phyloP scores from a whole-genome alignment of 2,113 vertebrate genomes.

The Balaeniceps rex region DNA sequence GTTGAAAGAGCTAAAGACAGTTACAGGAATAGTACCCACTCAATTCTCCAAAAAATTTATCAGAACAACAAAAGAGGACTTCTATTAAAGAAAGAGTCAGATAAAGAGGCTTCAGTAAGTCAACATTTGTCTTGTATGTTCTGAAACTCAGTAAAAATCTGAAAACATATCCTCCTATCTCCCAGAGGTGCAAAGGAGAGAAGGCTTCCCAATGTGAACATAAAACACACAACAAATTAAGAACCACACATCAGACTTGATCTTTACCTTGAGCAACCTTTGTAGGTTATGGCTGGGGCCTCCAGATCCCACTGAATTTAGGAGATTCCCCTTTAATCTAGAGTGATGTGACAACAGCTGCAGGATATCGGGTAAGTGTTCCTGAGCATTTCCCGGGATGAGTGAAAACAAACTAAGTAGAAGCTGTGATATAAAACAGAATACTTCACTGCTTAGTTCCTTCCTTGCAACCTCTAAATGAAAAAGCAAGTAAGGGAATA shows the following conservation, averaged over 20 bases:
- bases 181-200: neutral
- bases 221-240: conserved; percentile 61
- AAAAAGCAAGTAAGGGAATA: conserved; percentile 34
- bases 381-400: conserved; percentile 82
- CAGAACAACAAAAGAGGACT: neutral
- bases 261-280: conserved; percentile 81
- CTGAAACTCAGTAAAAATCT: neutral
- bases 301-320: conserved; percentile 69
- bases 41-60: neutral
- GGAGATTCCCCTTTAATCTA: conserved; percentile 79
- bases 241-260: conserved; percentile 50
- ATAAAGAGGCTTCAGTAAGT: neutral
- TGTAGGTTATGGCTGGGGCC: conserved; percentile 69
- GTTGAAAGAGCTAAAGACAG: neutral
- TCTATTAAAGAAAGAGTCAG: neutral
- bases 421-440: conserved; percentile 83
- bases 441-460: conserved; percentile 74
- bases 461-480: conserved; percentile 38
- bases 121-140: neutral
- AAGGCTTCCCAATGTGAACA: conserved; percentile 28
- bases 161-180: neutral
- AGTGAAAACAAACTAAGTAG: conserved; percentile 87
- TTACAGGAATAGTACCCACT: neutral
- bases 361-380: conserved; percentile 82
- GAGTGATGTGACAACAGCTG: conserved; percentile 79